A percentile compares a stretch with the other conserved stretches of the same genome.
phyloP scores from a whole-genome alignment of 2,888 invertebrate genomes.

The Camptogramma bilineatum region DNA sequence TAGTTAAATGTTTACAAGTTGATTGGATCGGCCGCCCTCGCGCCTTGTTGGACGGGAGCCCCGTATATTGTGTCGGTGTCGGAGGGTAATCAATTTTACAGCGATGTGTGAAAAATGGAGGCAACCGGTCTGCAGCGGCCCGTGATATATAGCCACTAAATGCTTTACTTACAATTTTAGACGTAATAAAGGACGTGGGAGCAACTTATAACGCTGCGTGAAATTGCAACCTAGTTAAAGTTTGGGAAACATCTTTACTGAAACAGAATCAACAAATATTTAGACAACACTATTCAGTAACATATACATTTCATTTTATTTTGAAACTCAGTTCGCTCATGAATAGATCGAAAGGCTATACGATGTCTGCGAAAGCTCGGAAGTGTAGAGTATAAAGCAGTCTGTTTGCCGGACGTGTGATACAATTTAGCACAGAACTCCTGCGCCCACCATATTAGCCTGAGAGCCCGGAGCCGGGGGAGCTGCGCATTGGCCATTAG shows the following conservation, averaged over 20 bases:
- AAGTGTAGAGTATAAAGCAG: slow-evolving; percentile 48
- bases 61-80: slow-evolving; percentile 48
- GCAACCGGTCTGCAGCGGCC: slow-evolving; percentile 48
- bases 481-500: slow-evolving; percentile 85
- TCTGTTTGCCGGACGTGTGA: slow-evolving; percentile 62
- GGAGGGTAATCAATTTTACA: slow-evolving; percentile 64
- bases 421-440: slow-evolving; percentile 74
- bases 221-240: neutral
- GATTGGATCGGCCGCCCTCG: slow-evolving; percentile 33
- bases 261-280: neutral
- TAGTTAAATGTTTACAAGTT: slow-evolving; percentile 38
- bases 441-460: slow-evolving; percentile 77
- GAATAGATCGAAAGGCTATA: slow-evolving; percentile 6
- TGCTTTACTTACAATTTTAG: slow-evolving; percentile 65
- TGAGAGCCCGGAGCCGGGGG: slow-evolving; percentile 69
- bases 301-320: neutral
- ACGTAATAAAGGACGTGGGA: slow-evolving; percentile 59
- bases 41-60: slow-evolving; percentile 30
- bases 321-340: slow-evolving; percentile 7
- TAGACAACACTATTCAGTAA: neutral
- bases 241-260: neutral
- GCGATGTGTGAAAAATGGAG: slow-evolving; percentile 69
- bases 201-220: slow-evolving; percentile 40
- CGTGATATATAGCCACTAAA: slow-evolving; percentile 66
- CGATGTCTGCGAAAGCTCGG: slow-evolving; percentile 28